Base-by-base conservation (phyloP, 1,140 invertebrate genomes). In the Aphelenchoides besseyi region DNA sequence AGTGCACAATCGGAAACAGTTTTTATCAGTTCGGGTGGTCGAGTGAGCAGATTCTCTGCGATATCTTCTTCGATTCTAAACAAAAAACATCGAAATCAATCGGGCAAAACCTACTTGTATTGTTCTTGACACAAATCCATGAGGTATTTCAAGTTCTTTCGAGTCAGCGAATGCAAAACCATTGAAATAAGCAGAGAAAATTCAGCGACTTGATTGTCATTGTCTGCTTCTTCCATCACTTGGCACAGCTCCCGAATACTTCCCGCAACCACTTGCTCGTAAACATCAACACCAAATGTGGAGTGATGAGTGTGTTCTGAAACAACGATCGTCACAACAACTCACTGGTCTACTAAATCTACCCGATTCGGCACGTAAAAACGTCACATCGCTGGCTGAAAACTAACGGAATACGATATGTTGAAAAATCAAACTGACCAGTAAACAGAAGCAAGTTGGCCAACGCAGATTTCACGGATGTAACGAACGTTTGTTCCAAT, bases 61-160 rank as follows among this genome's bases (percentile, higher is more conserved):
- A 66, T 33, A n/a, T 66, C 63, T 53, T 66, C 63, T 12, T 16
- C 30, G 16, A 66, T 66, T 53, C 55, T 59, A 33, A 33, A 68
- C 36, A 67, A 73, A 63, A 41, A 48, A 48, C 41, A n/a, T n/a
- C n/a, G 36, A 12, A 5, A 66, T 33, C 18, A 52, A 57, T 12
- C 29, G 8, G n/a, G 26, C 9, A 2, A 37, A 78, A 69, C 71
- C 33, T 29, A 76, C 74, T 70, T 76, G 48, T 68, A 77, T 64
- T 77, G 75, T 68, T 77, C 77, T 64, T 74, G 72, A 9, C 73
- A 70, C 28, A 77, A 59, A 52, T 77, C 75, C 70, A 77, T 75
- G 3, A 78, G 32, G 54, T 77, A 77, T 23, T 68, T 67, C 28
- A 77, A 33, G 32, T 77, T 80, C 33, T 78, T 77, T 37, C 55